Evolutionary conservation across 2,888 invertebrate genomes (phyloP).

Genomic region (Itoplectis maculator): DNA sequence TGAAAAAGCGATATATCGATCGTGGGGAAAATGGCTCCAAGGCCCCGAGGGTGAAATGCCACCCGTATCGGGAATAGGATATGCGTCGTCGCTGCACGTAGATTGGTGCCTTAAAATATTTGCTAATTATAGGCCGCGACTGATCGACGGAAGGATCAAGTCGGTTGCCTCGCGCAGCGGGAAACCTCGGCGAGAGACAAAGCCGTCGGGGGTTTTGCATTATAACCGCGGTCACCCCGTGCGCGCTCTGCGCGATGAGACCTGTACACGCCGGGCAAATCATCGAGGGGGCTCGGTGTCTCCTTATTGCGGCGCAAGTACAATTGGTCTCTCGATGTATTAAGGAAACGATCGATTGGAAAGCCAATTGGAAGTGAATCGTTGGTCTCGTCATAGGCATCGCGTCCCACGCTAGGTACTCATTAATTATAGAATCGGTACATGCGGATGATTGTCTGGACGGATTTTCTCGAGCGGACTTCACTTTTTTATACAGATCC

Average conservation of each 20-base stretch:
- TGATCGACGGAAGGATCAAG: slow-evolving; percentile 9
- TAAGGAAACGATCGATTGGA: slow-evolving; percentile 53
- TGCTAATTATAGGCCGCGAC: slow-evolving; percentile 49
- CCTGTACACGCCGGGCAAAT: no score
- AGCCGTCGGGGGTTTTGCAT: slow-evolving; percentile 26
- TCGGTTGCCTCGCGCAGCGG: slow-evolving; percentile 5
- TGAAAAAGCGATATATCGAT: slow-evolving; percentile 58
- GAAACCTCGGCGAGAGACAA: slow-evolving; percentile 6
- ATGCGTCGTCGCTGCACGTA: slow-evolving; percentile 23
- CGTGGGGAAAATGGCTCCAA: slow-evolving; percentile 15
- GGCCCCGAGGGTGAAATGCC: slow-evolving; percentile 33
- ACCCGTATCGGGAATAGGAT: background rate
- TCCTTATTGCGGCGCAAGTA: no score
- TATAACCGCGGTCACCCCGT: slow-evolving; percentile 12
- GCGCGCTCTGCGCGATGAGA: no score
- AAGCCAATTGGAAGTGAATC: slow-evolving; percentile 56
- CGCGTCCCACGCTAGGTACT: background rate
- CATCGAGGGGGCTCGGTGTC: no score
- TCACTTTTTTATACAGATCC: background rate
- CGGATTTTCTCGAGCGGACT: background rate
- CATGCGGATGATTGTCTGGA: background rate
- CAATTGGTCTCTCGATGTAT: slow-evolving; percentile 29
- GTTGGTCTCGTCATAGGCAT: slow-evolving; percentile 7
- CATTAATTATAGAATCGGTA: slow-evolving; percentile 7
- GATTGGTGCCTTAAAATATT: slow-evolving; percentile 58